Conservation (phyloP, 2,797 vertebrate species). For the Platalea minor region DNA sequence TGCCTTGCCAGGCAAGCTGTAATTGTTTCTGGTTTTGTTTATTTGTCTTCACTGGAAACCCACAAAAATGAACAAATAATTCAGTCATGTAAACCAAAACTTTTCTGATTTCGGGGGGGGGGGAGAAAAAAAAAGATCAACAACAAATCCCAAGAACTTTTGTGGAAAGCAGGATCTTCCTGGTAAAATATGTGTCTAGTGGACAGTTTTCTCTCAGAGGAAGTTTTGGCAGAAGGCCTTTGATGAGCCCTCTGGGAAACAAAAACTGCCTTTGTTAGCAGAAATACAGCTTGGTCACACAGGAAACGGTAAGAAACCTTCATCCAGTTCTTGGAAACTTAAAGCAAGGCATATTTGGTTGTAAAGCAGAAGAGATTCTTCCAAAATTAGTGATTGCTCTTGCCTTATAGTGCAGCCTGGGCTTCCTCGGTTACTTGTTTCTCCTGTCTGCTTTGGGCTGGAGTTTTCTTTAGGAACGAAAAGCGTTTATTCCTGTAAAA, state of each 20-base stretch:
- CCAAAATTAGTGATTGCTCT: not conserved
- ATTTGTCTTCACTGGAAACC: not conserved
- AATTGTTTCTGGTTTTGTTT: not conserved
- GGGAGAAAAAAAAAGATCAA: not conserved
- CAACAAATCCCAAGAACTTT: not conserved
- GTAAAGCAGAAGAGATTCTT: not conserved
- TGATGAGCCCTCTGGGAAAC: not conserved
- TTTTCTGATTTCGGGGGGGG: not conserved
- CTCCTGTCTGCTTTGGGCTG: not conserved
- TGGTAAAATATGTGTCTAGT: not conserved
- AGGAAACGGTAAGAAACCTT: not conserved
- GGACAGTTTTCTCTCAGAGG: not conserved
- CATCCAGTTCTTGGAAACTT: not conserved
- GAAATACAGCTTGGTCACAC: not conserved
- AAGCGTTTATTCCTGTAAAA: not conserved
- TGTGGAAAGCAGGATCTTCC: not conserved
- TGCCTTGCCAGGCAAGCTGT: not conserved
- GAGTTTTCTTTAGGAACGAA: not conserved
- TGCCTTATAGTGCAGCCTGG: not conserved
- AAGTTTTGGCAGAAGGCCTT: not conserved
- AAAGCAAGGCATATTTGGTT: not conserved
- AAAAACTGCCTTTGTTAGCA: not conserved
- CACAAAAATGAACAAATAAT: not conserved
- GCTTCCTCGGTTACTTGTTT: not conserved
- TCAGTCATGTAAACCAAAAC: not conserved